Conservation (phyloP, 2,888 invertebrate genomes). For the Glomeris marginata region DNA sequence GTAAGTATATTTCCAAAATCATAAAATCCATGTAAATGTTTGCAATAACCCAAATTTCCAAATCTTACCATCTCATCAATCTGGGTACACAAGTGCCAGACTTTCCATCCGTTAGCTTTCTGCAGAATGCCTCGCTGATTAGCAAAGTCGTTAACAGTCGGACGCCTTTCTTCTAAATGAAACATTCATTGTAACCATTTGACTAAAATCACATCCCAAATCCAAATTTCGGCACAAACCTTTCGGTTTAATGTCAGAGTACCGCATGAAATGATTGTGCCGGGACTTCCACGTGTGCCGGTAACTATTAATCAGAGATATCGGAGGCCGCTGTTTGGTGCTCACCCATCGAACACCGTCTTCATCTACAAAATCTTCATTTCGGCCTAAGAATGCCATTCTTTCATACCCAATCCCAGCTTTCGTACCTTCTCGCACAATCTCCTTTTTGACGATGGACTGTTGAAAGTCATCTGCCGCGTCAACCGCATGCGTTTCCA, state of each 20-base stretch:
- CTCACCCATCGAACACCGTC: conserved; percentile 29
- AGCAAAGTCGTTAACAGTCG: conserved; percentile 74
- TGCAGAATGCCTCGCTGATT: conserved; percentile 72
- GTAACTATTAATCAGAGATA: conserved; percentile 45
- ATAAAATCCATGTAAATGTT: too few species aligned
- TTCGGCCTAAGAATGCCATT: conserved; percentile 5
- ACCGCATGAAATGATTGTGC: conserved; percentile 55
- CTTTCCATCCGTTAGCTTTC: conserved; percentile 88
- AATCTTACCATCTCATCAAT: conserved; percentile 72
- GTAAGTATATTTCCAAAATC: conserved; percentile 6
- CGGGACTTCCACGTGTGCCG: conserved; percentile 53
- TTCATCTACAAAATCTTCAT: conserved; percentile 22
- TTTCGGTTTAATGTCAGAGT: conserved; percentile 70
- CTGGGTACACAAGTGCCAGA: conserved; percentile 78
- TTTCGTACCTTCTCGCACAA: conserved; percentile 9
- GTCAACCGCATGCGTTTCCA: conserved; percentile 34
- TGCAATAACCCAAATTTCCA: too few species aligned
- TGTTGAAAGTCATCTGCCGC: conserved; percentile 31
- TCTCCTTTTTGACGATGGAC: conserved; percentile 13
- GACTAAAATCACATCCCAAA: neutral
- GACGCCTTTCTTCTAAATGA: conserved; percentile 57
- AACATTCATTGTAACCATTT: neutral
- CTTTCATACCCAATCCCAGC: conserved; percentile 2
- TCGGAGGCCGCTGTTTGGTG: conserved; percentile 28
- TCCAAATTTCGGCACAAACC: conserved; percentile 21